A percentile compares a stretch with the other conserved stretches of the same genome.
Conservation (phyloP, 2,888 invertebrate species). For the Hirtodrosophila confusa region DNA sequence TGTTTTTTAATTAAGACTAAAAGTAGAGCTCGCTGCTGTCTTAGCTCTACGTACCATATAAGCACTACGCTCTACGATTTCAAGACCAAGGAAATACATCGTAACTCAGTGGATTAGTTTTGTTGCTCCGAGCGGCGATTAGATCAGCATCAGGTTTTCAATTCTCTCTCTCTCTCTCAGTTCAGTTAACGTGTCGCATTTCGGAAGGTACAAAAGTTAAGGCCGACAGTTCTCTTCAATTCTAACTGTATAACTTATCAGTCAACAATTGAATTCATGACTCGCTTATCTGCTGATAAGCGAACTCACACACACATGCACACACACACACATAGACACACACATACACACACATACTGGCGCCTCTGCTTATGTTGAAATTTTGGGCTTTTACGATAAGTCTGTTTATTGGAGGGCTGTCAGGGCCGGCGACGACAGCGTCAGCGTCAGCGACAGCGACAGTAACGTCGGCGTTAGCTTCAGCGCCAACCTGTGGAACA, state of each 20-base stretch:
- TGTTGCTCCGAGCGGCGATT: constrained; percentile 40
- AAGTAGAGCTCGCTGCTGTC: constrained; percentile 38
- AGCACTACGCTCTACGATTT: constrained; percentile 8
- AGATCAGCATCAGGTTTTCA: constrained; percentile 51
- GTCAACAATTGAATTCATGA: constrained; percentile 60
- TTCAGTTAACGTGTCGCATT: constrained; percentile 11
- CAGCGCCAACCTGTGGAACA: constrained; percentile 18
- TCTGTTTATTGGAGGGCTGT: constrained; percentile 33
- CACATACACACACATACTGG: constrained; percentile 14
- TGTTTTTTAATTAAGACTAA: constrained; percentile 57
- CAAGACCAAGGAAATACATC: constrained; percentile 35
- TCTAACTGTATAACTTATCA: constrained; percentile 59
- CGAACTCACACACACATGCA: constrained; percentile 10
- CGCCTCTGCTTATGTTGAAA: constrained; percentile 22
- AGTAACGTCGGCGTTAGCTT: constrained; percentile 5
- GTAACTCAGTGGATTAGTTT: constrained; percentile 54
- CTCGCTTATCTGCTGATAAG: constrained; percentile 69
- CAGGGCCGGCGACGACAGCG: constrained; percentile 23
- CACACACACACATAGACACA: constrained; percentile 14
- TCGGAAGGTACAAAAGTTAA: constrained; percentile 55
- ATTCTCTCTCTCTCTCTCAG: background rate
- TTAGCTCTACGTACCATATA: background rate
- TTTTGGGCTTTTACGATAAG: constrained; percentile 43
- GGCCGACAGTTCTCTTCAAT: constrained; percentile 40
- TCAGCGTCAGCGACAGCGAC: no score